Conservation (phyloP, 2,797 vertebrate genomes). For the Macropodus opercularis region DNA sequence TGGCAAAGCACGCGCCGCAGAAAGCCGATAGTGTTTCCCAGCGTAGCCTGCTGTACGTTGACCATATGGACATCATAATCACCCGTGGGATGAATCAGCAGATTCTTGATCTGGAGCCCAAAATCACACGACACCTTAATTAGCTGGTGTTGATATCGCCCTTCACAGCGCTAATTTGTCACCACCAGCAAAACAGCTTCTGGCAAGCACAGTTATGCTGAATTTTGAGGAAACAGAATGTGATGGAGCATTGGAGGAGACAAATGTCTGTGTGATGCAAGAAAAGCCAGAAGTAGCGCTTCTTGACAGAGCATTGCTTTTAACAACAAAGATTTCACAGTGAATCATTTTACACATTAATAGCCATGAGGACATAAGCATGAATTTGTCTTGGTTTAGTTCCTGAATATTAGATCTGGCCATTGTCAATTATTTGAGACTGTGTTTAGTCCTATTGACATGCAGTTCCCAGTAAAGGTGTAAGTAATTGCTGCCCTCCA, state of each 20-base stretch:
- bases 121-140: constrained; percentile 86
- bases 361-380: constrained; percentile 38
- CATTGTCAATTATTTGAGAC: constrained; percentile 50
- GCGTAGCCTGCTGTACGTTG: constrained; percentile 76
- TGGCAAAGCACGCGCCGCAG: constrained; percentile 66
- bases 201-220: constrained; percentile 52
- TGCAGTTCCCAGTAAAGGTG: constrained; percentile 56
- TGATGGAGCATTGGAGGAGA: constrained; percentile 42
- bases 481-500: constrained; percentile 75
- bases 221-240: constrained; percentile 49
- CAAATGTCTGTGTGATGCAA: constrained; percentile 20
- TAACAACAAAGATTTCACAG: constrained; percentile 29
- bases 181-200: constrained; percentile 62
- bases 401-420: constrained; percentile 37
- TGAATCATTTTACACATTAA: constrained; percentile 33
- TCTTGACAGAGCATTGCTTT: neutral
- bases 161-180: constrained; percentile 74
- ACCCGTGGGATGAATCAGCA: constrained; percentile 83
- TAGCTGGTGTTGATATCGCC: constrained; percentile 78
- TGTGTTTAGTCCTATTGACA: constrained; percentile 54
- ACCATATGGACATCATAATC: constrained; percentile 88
- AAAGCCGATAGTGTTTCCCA: constrained; percentile 82
- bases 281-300: constrained; percentile 4
- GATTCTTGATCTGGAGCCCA: constrained; percentile 84
- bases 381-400: constrained; percentile 33